These are phyloP conservation scores for Sarcophaga variegata DNA, from an alignment of 2,888 invertebrate genomes.

Conservation along the genomic window DNA sequence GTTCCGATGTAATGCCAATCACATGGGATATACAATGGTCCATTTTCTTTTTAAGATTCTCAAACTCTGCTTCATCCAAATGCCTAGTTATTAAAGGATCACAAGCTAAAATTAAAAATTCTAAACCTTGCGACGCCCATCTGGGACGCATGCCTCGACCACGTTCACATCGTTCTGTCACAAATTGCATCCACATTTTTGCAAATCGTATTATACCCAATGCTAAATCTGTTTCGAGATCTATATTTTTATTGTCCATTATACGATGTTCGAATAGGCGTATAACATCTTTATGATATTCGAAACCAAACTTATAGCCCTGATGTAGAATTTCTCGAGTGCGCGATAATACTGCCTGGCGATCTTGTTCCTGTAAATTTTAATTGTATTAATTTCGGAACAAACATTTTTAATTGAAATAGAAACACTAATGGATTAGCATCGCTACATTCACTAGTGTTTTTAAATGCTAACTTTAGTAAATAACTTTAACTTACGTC, in stretches of 20 bases:
- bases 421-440: neutral
- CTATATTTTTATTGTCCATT: conserved; percentile 78
- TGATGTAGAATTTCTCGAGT: conserved; percentile 91
- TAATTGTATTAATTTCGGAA: neutral
- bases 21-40: conserved; percentile 94
- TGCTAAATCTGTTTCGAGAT: conserved; percentile 82
- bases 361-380: conserved; percentile 81
- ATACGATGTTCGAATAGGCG: conserved; percentile 83
- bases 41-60: conserved; percentile 89
- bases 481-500: conserved; percentile 59
- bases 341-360: conserved; percentile 84
- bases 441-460: no score
- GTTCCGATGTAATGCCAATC: conserved; percentile 86
- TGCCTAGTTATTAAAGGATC: conserved; percentile 91
- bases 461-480: no score
- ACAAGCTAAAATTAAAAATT: conserved; percentile 92
- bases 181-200: conserved; percentile 94
- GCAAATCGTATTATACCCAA: conserved; percentile 87
- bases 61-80: conserved; percentile 90
- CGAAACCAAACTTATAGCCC: conserved; percentile 94
- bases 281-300: conserved; percentile 84
- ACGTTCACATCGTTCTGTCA: conserved; percentile 90
- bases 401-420: neutral
- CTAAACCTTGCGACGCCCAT: conserved; percentile 95
- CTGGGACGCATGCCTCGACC: conserved; percentile 91